Conservation (phyloP, 1,140 invertebrate genomes). For the Neelides sp. region DNA sequence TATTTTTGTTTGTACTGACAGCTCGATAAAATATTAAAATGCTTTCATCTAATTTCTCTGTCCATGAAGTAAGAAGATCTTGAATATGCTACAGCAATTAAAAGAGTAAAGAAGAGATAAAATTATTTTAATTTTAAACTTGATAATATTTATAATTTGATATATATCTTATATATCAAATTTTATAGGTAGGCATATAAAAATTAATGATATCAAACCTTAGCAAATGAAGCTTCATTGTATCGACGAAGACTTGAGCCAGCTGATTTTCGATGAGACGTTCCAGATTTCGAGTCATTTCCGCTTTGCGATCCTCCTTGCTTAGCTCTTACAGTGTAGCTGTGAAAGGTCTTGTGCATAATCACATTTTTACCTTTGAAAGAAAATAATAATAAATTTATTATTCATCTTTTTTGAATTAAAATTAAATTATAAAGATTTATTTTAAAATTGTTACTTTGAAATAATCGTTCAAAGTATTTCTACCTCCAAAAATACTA, state of each 20-base stretch:
- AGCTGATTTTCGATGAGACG: constrained; percentile 56
- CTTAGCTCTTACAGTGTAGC: constrained; percentile 69
- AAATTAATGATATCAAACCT: constrained; percentile 38
- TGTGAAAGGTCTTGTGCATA: constrained; percentile 76
- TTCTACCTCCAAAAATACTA: constrained; percentile 56
- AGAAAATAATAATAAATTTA: constrained; percentile 10
- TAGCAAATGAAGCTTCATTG: constrained; percentile 55
- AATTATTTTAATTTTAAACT: constrained; percentile 6
- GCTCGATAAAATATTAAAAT: constrained; percentile 66
- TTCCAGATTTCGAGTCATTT: constrained; percentile 51
- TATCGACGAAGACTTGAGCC: constrained; percentile 66
- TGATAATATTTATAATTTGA: constrained; percentile 1
- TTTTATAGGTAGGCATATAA: neutral
- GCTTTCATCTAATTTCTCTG: constrained; percentile 50
- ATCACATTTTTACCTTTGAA: constrained; percentile 42
- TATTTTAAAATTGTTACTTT: constrained; percentile 16
- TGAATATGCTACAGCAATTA: constrained; percentile 56
- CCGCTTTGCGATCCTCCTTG: constrained; percentile 64
- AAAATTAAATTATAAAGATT: neutral
- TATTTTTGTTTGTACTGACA: constrained; percentile 55
- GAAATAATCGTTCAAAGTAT: too few relatives aligned
- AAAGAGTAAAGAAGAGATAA: constrained; percentile 18
- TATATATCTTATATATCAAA: constrained; percentile 1
- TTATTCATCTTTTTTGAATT: neutral
- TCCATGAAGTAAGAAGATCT: constrained; percentile 58